Evolutionary conservation across 2,888 invertebrate species (phyloP).

Genomic region (Maniola hyperantus): DNA sequence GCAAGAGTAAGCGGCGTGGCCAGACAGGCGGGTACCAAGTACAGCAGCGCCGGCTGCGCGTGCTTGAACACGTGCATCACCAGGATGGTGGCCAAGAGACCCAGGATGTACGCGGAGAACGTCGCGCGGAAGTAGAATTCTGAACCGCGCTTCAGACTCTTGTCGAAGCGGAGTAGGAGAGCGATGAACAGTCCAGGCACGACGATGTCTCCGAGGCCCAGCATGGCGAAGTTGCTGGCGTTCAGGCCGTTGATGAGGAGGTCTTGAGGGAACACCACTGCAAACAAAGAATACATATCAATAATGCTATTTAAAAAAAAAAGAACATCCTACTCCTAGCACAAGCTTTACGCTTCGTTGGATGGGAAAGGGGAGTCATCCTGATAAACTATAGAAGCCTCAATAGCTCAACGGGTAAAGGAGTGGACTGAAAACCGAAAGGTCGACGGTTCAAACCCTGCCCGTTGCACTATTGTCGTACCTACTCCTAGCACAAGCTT

Average conservation of each 20-base stretch:
- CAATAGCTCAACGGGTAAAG: too few relatives aligned
- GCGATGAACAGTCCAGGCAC: slow-evolving; percentile 99
- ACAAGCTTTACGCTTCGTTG: too few relatives aligned
- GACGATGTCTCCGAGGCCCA: slow-evolving; percentile 99
- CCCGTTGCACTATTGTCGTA: too few relatives aligned
- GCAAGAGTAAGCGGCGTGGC: slow-evolving; percentile 95
- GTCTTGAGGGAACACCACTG: slow-evolving; percentile 99
- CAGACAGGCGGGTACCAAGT: slow-evolving; percentile 98
- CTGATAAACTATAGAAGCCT: too few relatives aligned
- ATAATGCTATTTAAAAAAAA: too few relatives aligned
- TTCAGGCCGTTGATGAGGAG: slow-evolving; percentile 94
- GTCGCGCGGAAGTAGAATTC: slow-evolving; percentile 86
- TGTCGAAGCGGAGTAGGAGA: slow-evolving; percentile 96
- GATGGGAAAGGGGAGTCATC: too few relatives aligned
- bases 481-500: too few relatives aligned
- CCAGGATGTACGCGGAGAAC: slow-evolving; percentile 95
- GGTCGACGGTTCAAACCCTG: too few relatives aligned
- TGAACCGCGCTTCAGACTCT: slow-evolving; percentile 90
- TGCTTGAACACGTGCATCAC: slow-evolving; percentile 99
- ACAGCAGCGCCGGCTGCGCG: slow-evolving; percentile 98
- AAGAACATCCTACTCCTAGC: too few relatives aligned
- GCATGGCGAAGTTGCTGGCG: slow-evolving; percentile 98
- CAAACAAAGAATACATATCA: not conserved
- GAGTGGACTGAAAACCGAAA: too few relatives aligned
- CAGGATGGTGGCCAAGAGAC: slow-evolving; percentile 95